Evolutionary conservation across 92 coral and sea anemone species (phyloP), one percentile per base, ranked within the genome.

Genomic region (Muricea muricata): DNA sequence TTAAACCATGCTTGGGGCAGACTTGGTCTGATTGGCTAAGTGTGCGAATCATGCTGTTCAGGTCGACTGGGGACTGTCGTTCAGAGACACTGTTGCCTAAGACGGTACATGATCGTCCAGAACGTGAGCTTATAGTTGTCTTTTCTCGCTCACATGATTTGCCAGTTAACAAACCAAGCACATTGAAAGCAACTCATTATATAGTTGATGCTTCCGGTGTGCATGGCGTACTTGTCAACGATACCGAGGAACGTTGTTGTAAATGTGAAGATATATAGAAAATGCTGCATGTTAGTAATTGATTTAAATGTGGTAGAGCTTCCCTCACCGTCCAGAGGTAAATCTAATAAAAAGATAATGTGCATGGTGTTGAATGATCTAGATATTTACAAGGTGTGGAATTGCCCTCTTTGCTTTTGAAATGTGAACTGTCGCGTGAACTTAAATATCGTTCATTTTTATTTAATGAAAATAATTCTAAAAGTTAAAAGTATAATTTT

Each of bases 21-120:
- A 97, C 98, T 7, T 95, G 98, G 98, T 95, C 98, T 80, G 88
- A 84, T 76, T 87, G 91, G 93, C 89, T 90, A 18, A 93, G 93
- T 0, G 82, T 81, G 15, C 87, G 98, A 18, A 80, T 93, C 39
- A 95, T 95, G 97, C 77, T 93, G 24, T 90, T 93, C 0, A 92
- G 98, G 29, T 85, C 92, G 0, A 25, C 32, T 47, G 32, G 23
- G 9, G 15, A 75, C 9, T 3, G 35, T 31, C n/a, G 52, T 32
- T 67, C 29, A 23, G 34, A 37, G 18, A 14, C 4, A 28, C 11
- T 7, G 71, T 55, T 6, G 70, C 35, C 30, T 18, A 78, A 48
- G 80, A 10, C 1, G 18, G 31, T 26, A 25, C 1, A 9, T 7
- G 55, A 78, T 7, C 17, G 21, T 23, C 83, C 68, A 78, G 89